Evolutionary conservation across 2,113 vertebrate genomes (phyloP), one percentile per base, ranked within the genome.

Genomic region (Carassius gibelio): DNA sequence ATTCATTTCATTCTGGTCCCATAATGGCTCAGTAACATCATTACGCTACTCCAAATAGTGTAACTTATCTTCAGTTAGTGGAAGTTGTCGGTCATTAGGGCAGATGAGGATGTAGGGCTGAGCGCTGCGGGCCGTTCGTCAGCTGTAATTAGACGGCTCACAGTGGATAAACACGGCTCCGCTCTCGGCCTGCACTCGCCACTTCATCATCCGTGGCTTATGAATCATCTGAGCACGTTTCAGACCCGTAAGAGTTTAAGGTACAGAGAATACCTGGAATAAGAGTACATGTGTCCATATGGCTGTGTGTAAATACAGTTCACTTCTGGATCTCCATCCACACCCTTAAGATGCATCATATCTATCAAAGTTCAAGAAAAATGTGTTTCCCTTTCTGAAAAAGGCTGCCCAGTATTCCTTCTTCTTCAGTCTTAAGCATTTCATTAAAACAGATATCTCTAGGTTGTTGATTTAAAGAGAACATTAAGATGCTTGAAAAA

Each of bases 51-150:
- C 50, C 55, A 87, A 87, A 87, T 55, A 69, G 76, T 72, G 72
- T 38, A 74, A 83, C 75, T 85, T 85, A 83, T 87, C 85, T 87
- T 85, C 68, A 77, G 68, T 82, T 87, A 85, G 80, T 42, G 74
- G 8, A 76, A 78, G 88, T 55, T 78, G 83, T 83, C 34, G 42
- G 88, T 85, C 85, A 75, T 87, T 75, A 75, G 81, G 68, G 23
- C 80, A 15, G 83, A 81, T 34, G 36, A n/a, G 68, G 75, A 79
- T 36, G 77, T 71, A 50, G 84, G 62, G 50, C 75, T 36, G 21
- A 66, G 68, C 9, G 61, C 52, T 52, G 34, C 3, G 10, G 50
- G 50, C 69, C 3, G 52, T 38, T 42, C 42, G 81, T 77, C 59
- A 23, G 15, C 17, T 4, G 50, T 83, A 84, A 83, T 87, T 85